Conservation (phyloP, 2,113 vertebrate species). For the human region DNA sequence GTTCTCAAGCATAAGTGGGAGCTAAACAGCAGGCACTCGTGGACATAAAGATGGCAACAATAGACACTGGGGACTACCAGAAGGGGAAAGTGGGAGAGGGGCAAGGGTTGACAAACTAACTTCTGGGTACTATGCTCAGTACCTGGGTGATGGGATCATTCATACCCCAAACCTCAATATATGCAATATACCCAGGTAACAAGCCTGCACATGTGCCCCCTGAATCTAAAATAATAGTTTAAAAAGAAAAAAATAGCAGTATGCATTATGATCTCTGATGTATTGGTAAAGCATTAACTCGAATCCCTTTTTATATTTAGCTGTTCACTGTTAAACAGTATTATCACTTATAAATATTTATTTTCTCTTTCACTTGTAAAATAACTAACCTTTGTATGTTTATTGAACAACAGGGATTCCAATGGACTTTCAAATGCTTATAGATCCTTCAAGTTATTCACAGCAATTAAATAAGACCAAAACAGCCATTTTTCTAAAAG, state of each 20-base stretch:
- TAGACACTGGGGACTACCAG: too few relatives aligned
- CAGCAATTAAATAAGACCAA: neutral
- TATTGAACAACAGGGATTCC: neutral
- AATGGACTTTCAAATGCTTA: neutral
- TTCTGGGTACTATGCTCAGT: too few relatives aligned
- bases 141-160: too few relatives aligned
- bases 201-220: too few relatives aligned
- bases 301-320: neutral
- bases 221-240: too few relatives aligned
- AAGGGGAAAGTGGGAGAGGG: too few relatives aligned
- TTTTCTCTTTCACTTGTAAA: neutral
- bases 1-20: too few relatives aligned
- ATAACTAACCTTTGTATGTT: neutral
- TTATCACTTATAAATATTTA: neutral
- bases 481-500: neutral
- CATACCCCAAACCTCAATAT: too few relatives aligned
- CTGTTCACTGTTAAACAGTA: neutral
- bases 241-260: neutral
- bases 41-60: too few relatives aligned
- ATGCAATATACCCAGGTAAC: too few relatives aligned
- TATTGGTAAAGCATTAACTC: neutral
- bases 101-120: too few relatives aligned
- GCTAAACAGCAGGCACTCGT: too few relatives aligned
- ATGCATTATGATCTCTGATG: neutral
- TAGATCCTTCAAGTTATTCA: neutral